Percentiles rank a stretch among this genome's conserved stretches.
Conservation (phyloP, 2,888 invertebrate genomes). For the Nymphalis c-album region DNA sequence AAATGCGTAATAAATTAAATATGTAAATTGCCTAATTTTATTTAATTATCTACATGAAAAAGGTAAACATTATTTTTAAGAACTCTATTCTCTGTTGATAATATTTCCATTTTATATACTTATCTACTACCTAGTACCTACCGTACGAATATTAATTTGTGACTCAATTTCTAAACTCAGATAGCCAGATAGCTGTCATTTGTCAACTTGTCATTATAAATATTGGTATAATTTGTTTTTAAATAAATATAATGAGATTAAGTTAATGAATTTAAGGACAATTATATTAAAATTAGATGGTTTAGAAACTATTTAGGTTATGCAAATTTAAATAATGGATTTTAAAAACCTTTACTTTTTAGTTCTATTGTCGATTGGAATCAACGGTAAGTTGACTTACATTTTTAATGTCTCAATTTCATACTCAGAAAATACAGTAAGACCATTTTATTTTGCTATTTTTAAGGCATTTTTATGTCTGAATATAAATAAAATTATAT, state of each 20-base stretch:
- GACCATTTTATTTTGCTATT: neutral
- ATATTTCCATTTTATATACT: neutral
- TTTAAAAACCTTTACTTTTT: neutral
- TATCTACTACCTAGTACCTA: neutral
- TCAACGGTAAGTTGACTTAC: constrained; percentile 11
- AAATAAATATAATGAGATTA: neutral
- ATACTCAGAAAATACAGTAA: neutral
- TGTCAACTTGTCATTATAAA: too few relatives aligned
- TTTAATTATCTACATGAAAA: neutral
- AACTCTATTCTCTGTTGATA: too few relatives aligned
- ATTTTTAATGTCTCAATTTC: neutral
- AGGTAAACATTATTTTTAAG: too few relatives aligned
- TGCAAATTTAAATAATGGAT: constrained; percentile 11
- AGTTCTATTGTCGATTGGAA: constrained; percentile 9
- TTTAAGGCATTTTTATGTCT: neutral
- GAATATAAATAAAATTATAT: constrained; percentile 23
- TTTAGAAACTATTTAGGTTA: neutral
- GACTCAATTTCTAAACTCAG: neutral
- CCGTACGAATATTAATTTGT: neutral
- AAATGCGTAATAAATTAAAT: too few relatives aligned
- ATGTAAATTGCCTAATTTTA: neutral
- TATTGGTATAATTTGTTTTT: neutral
- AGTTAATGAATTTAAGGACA: neutral
- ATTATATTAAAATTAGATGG: neutral
- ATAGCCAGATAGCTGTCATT: too few relatives aligned